Evolutionary conservation across 2,797 vertebrate species (phyloP), one percentile per base, ranked within the genome.

Genomic region (Sibirionetta formosa): DNA sequence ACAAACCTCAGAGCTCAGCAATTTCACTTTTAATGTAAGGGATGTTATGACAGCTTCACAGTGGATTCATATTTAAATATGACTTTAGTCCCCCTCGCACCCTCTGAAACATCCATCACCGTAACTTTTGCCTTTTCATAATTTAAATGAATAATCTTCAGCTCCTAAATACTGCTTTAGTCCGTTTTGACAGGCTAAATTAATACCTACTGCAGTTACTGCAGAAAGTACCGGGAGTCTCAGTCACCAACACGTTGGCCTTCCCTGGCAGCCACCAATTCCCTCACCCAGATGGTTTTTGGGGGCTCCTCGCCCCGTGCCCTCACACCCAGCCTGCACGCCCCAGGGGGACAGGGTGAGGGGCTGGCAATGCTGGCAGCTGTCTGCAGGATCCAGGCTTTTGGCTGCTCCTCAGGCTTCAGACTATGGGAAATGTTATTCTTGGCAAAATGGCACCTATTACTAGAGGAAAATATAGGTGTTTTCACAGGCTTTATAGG

Each of bases 71-170:
- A 93, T 88, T 96, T 96, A 96, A 96, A 94, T 75, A 88, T 82
- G 92, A 93, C 78, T 93, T 88, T 38, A 93, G 95, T 80, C 91
- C 75, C 78, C 86, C 81, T 85, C 77, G 81, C 68, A 86, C 94
- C 78, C 86, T 92, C 63, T 29, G 29, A 94, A 93, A 38, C 88
- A 97, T 94, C 93, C 88, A 96, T 97, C 94, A 94, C 79, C 88
- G 77, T 93, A 96, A 88, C 88, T 93, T 94, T 76, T 90, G 85
- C 73, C 93, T 86, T 93, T 95, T 90, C 82, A 92, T 93, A 91
- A 95, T 96, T 94, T 79, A 90, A 93, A 96, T 91, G 73, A 93
- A 94, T 94, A 91, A 94, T 88, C 89, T 94, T 72, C 91, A 82
- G 70, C 6, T 90, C 85, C 64, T 84, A 94, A 96, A 75, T 79